These are phyloP conservation scores for Thrips palmi DNA, from an alignment of 1,140 invertebrate species.

Conservation along the genomic window DNA sequence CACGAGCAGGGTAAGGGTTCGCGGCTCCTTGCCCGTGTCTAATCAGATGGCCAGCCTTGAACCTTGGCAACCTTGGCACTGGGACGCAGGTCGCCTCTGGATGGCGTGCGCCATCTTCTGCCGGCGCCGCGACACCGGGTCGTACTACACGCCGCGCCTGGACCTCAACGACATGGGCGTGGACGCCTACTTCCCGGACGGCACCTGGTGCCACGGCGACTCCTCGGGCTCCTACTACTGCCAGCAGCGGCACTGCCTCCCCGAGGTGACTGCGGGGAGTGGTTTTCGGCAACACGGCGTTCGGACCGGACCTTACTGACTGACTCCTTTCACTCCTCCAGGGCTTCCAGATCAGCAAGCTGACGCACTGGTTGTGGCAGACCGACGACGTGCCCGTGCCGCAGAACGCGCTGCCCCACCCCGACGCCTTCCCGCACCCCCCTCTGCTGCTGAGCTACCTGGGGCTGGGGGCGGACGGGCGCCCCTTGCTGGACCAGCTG, in stretches of 20 bases:
- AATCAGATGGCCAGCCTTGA: too few relatives aligned
- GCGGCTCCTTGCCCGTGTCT: too few relatives aligned
- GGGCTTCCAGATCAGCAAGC: constrained; percentile 35
- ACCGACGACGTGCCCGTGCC: constrained; percentile 31
- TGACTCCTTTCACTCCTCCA: too few relatives aligned
- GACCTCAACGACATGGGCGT: constrained; percentile 51
- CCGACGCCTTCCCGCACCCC: constrained; percentile 21
- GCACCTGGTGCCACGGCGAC: constrained; percentile 58
- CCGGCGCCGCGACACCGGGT: constrained; percentile 35
- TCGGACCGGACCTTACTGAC: too few relatives aligned
- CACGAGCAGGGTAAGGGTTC: constrained; percentile 37
- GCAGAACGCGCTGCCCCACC: constrained; percentile 38
- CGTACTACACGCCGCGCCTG: constrained; percentile 50
- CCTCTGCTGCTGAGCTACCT: constrained; percentile 35
- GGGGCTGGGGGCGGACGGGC: constrained; percentile 33
- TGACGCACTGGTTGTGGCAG: constrained; percentile 14
- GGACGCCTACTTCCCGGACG: constrained; percentile 59
- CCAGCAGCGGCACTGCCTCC: constrained; percentile 48
- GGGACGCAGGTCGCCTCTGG: constrained; percentile 42
- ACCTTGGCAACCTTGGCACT: too few relatives aligned
- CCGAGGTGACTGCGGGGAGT: too few relatives aligned
- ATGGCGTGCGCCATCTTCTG: constrained; percentile 62
- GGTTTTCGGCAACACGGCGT: too few relatives aligned
- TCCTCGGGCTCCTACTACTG: constrained; percentile 44
- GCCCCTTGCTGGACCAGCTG: constrained; percentile 30